Base-by-base conservation (phyloP, 2,888 invertebrate genomes). In the Furcula furcula region DNA sequence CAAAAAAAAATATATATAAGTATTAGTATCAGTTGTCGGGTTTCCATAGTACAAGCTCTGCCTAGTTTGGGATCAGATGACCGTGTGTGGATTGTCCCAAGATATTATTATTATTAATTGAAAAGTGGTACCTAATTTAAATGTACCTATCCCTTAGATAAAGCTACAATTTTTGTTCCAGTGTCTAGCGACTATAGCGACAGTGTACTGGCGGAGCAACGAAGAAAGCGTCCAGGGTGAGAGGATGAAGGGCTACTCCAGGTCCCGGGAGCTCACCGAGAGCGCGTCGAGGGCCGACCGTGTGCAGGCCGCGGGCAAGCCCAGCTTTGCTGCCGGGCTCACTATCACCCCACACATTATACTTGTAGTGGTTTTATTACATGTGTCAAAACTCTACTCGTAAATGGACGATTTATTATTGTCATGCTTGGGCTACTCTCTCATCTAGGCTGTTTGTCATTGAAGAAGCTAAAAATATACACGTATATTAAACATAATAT, bases 161-260 rank as follows among this genome's bases (percentile, higher is more conserved):
- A 31, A 35, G 12, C 25, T 38, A 32, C 0, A 28, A 12, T 38
- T 4, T 22, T 49, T 60, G 47, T 73, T 78, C 12, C 81, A 92
- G 92, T 97, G 96, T 88, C 91, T 95, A 73, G 96, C 96, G 40
- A 95, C 94, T 60, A 96, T 96, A 78, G 95, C 94, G 36, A 94
- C 94, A 20, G 93, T 96, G 26, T 96, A 96, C 82, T 94, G 94
- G 93, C 91, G 94, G 57, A 95, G 94, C 75, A 96, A 96, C 81
- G 96, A 96, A 76, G 95, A 96, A 75, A 95, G 95, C 65, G 95
- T 96, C 31, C 94, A 95, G 76, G 94, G 95, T 19, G 91, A 93
- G 57, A 91, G 93, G 59, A 91, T 92, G 63, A 93, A 93, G 67
- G 93, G 94, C 31, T 94, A 95, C 49, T 93, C 93, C 28, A 94